Base-by-base conservation (phyloP, 1,140 invertebrate genomes). In the Galleria mellonella region DNA sequence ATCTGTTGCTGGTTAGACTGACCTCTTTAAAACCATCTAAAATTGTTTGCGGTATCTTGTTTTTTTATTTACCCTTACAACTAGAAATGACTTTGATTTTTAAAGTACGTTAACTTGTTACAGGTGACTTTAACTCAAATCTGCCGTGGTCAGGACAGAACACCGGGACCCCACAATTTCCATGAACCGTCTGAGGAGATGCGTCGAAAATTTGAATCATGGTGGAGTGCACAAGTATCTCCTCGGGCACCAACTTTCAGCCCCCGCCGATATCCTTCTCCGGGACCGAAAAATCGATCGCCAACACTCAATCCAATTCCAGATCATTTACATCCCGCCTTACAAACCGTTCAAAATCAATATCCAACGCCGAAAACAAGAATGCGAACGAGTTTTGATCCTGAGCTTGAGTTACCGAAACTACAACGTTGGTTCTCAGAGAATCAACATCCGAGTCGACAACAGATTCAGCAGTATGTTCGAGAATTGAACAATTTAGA, bases 401-500 rank as follows among this genome's bases (percentile, higher is more conserved):
- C 97, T 0, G 97, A 98, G 86, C 88, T 97, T 56, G 97, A 99
- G 83, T 87, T 98, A 43, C 97, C 97, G 0, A 94, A 97, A 69
- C 83, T 99, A 10, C 97, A 98, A 68, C 90, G 95, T 58, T 99
- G 97, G 94, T 99, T 99, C 83, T 89, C 91, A 11, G 95, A 98
- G 68, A 98, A 98, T 83, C 96, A 97, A 65, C 97, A 99, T 87
- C 97, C 97, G 0, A 95, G 93, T 44, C 87, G 95, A 45, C 94
- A 96, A 63, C 95, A 98, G 87, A 98, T 99, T 72, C 95, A 98
- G 64, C 94, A 96, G 55, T 98, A 97, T 79, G 96, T 98, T 9
- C 91, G 94, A 37, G 96, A 98, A 72, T 86, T 99, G 40, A 98
- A 99, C 74, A 92, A 92, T 30, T 79, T 98, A 35, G 96, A 98